phyloP scores from a whole-genome alignment of 2,888 invertebrate genomes.

The Leucophenga montana region DNA sequence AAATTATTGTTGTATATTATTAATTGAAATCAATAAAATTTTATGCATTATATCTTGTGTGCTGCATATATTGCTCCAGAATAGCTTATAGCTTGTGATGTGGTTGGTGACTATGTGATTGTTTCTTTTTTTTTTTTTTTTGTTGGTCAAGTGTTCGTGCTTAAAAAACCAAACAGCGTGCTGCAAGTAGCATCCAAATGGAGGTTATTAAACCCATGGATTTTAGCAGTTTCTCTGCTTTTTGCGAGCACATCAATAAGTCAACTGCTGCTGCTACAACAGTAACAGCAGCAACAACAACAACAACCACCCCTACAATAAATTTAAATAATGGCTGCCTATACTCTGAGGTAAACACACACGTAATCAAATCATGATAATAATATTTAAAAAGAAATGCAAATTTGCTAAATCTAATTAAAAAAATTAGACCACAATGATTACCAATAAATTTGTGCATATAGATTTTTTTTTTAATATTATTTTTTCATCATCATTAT shows the following conservation, averaged over 20 bases:
- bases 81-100: no score
- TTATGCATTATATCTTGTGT: no score
- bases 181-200: conserved; percentile 51
- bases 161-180: conserved; percentile 30
- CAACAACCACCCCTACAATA: conserved; percentile 43
- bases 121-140: background rate
- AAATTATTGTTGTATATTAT: no score
- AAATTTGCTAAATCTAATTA: conserved; percentile 48
- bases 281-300: conserved; percentile 44
- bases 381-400: conserved; percentile 44
- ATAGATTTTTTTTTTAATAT: no score
- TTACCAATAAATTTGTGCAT: background rate
- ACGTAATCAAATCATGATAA: conserved; percentile 34
- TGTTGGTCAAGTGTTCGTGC: background rate
- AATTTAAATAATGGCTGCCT: conserved; percentile 61
- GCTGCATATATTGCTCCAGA: no score
- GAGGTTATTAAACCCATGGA: conserved; percentile 72
- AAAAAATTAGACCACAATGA: conserved; percentile 33
- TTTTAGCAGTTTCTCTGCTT: conserved; percentile 70
- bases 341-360: conserved; percentile 65
- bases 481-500: no score
- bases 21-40: no score
- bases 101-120: no score
- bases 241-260: conserved; percentile 70
- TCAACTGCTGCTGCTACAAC: conserved; percentile 57